Percentiles rank a stretch among this genome's conserved stretches.
Evolutionary conservation across 2,797 vertebrate species (phyloP).

Genomic region (Macropus fuliginosus): DNA sequence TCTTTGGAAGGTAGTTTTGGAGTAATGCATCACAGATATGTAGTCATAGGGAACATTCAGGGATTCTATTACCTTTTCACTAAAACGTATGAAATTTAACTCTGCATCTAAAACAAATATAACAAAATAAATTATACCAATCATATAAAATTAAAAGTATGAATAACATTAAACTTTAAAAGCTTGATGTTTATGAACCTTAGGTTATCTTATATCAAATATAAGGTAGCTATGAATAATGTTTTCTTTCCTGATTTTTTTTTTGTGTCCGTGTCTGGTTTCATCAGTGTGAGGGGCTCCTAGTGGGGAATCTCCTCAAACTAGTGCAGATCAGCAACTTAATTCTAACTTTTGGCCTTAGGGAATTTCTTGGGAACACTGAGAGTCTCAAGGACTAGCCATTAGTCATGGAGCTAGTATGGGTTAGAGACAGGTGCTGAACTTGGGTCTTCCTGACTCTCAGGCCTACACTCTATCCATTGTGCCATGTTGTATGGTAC

Average conservation of each 20-base stretch:
- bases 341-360: background rate
- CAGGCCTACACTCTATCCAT: background rate
- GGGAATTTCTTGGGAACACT: background rate
- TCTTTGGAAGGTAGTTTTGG: conserved; percentile 90
- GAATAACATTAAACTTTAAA: background rate
- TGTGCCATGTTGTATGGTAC: too few species aligned
- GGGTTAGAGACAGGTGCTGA: background rate
- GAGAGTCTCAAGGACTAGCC: background rate
- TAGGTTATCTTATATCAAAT: conserved; percentile 1
- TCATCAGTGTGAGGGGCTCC: background rate
- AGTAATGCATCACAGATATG: conserved; percentile 96
- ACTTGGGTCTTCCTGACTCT: background rate
- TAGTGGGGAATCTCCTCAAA: background rate
- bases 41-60: conserved; percentile 96
- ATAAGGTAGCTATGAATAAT: background rate
- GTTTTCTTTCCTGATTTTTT: background rate
- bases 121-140: background rate
- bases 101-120: conserved; percentile 85
- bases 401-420: too few species aligned
- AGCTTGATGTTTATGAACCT: conserved; percentile 19
- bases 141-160: background rate
- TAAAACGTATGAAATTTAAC: conserved; percentile 91
- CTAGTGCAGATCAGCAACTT: background rate
- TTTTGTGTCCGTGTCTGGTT: background rate
- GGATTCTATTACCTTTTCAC: conserved; percentile 88